These are phyloP conservation scores for Dipodomys merriami DNA, from an alignment of 2,113 vertebrate species.

Conservation along the genomic window DNA sequence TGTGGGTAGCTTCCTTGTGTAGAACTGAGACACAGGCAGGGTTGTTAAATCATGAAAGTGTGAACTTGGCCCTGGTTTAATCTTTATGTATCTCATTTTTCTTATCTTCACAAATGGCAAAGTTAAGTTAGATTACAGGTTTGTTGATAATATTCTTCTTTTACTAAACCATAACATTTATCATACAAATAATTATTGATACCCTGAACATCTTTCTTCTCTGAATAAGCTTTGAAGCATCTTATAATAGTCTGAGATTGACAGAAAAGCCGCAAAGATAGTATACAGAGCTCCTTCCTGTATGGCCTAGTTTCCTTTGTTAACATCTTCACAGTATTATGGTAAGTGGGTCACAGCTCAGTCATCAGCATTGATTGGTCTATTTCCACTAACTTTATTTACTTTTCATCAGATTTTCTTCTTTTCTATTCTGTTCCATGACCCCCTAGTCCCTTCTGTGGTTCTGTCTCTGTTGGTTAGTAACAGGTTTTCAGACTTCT, in stretches of 20 bases:
- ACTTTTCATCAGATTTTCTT: background rate
- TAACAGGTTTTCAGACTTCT: background rate
- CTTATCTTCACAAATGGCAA: background rate
- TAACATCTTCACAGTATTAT: background rate
- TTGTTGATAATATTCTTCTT: background rate
- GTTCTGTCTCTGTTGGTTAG: background rate
- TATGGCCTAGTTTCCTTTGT: background rate
- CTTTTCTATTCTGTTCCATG: background rate
- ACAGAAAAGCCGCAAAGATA: background rate
- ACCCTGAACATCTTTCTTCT: background rate
- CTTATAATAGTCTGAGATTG: constrained; percentile 2
- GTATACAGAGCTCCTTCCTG: background rate
- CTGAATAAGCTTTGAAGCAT: background rate
- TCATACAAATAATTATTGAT: background rate
- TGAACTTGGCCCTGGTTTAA: background rate
- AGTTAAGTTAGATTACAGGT: background rate
- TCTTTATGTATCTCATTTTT: background rate
- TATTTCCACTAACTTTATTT: background rate
- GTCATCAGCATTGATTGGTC: background rate
- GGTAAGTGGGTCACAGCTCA: background rate
- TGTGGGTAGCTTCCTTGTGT: background rate
- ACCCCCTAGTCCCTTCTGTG: background rate
- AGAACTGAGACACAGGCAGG: background rate
- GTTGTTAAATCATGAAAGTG: background rate
- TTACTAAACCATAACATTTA: background rate